Evolutionary conservation across 2,888 invertebrate genomes (phyloP).

Genomic region (Eilema griseolum): DNA sequence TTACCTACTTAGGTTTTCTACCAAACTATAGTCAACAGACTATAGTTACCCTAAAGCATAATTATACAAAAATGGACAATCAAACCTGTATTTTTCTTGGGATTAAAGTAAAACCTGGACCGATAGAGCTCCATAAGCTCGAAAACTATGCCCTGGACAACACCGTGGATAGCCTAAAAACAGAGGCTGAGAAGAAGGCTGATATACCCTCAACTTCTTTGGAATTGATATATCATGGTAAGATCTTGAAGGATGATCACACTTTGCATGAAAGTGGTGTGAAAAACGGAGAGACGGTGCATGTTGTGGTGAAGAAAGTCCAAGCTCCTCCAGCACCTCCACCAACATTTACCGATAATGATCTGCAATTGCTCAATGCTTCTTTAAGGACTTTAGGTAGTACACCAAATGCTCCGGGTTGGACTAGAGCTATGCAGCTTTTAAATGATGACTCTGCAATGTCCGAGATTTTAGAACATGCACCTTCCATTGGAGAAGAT

Average conservation of each 20-base stretch:
- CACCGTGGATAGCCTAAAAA: constrained; percentile 87
- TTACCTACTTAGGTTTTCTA: not conserved
- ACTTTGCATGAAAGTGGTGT: constrained; percentile 89
- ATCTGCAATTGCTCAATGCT: constrained; percentile 88
- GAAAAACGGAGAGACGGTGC: constrained; percentile 86
- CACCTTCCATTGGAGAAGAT: constrained; percentile 90
- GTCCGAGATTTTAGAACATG: constrained; percentile 90
- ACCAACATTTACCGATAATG: constrained; percentile 85
- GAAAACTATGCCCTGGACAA: constrained; percentile 88
- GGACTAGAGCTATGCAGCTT: constrained; percentile 89
- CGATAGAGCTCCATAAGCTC: constrained; percentile 79
- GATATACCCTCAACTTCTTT: constrained; percentile 86
- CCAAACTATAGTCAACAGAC: not conserved
- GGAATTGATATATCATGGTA: constrained; percentile 89
- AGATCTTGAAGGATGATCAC: constrained; percentile 87
- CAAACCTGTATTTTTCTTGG: constrained; percentile 76
- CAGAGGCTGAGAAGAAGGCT: constrained; percentile 85
- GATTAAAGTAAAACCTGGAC: constrained; percentile 81
- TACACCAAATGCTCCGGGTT: constrained; percentile 87
- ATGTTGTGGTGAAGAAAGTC: constrained; percentile 85
- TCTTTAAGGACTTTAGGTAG: constrained; percentile 88
- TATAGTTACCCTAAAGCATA: not conserved
- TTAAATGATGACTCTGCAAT: constrained; percentile 83
- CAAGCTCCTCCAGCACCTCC: constrained; percentile 67
- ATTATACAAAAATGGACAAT: constrained; percentile 63